A percentile compares a stretch with the other conserved stretches of the same genome.
Evolutionary conservation across 2,888 invertebrate species (phyloP).

Genomic region (Sphinx pinastri): DNA sequence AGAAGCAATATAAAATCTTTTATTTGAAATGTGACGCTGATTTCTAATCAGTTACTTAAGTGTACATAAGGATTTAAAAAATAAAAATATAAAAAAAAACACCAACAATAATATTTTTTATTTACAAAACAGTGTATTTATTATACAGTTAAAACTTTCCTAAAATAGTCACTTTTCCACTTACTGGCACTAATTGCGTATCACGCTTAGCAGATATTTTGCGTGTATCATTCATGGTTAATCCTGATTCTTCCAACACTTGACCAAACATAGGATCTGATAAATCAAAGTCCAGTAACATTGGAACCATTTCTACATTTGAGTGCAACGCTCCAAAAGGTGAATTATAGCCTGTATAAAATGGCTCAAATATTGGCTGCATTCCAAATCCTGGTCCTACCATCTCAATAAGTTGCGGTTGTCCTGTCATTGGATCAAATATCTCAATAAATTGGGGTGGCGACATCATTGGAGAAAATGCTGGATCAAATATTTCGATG

Average conservation of each 20-base stretch:
- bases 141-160: slow-evolving; percentile 33
- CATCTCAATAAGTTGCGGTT: slow-evolving; percentile 5
- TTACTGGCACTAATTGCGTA: slow-evolving; percentile 32
- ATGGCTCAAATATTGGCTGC: slow-evolving; percentile 13
- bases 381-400: neutral
- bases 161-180: slow-evolving; percentile 35
- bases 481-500: slow-evolving; percentile 9
- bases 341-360: neutral
- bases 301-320: slow-evolving; percentile 8
- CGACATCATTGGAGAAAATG: neutral
- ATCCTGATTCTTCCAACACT: slow-evolving; percentile 1
- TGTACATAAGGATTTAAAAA: no score
- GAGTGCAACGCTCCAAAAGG: neutral
- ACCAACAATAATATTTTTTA: neutral
- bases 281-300: neutral
- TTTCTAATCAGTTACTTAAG: no score
- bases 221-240: neutral
- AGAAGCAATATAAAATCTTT: no score
- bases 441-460: slow-evolving; percentile 3
- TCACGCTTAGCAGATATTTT: neutral
- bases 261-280: neutral
- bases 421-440: neutral
- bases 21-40: no score
- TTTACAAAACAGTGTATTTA: neutral
- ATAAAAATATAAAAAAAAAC: neutral